phyloP scores from a whole-genome alignment of 2,113 vertebrate species.

The Percopsis transmontana region DNA sequence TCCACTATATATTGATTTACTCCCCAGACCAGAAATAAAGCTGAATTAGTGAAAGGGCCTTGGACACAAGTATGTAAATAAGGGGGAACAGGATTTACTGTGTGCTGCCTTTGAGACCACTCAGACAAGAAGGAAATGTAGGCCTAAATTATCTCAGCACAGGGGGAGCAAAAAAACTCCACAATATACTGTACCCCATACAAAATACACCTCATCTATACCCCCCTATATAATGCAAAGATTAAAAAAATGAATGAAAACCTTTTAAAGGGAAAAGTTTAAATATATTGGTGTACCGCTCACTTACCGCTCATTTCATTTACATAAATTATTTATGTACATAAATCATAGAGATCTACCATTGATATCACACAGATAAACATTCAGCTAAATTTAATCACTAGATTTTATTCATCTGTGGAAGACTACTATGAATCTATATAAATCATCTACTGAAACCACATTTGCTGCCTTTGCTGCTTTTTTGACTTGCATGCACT shows the following conservation, averaged over 20 bases:
- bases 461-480: too few relatives aligned
- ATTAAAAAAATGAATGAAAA: slow-evolving; percentile 23
- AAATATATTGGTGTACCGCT: neutral
- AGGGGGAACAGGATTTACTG: slow-evolving; percentile 51
- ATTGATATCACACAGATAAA: too few relatives aligned
- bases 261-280: slow-evolving; percentile 1
- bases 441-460: too few relatives aligned
- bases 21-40: slow-evolving; percentile 42
- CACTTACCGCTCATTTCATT: too few relatives aligned
- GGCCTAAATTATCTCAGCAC: neutral
- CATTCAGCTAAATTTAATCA: too few relatives aligned
- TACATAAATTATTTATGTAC: too few relatives aligned
- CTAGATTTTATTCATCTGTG: too few relatives aligned
- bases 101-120: slow-evolving; percentile 45
- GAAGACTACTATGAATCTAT: too few relatives aligned
- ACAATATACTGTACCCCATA: neutral
- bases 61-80: slow-evolving; percentile 69
- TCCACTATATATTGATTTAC: neutral
- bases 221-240: slow-evolving; percentile 8
- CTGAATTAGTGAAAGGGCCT: slow-evolving; percentile 56
- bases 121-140: slow-evolving; percentile 44
- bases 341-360: too few relatives aligned
- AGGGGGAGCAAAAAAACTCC: neutral
- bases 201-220: slow-evolving; percentile 35
- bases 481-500: too few relatives aligned